Evolutionary conservation across 2,113 vertebrate genomes (phyloP).

Genomic region (Menura novaehollandiae): DNA sequence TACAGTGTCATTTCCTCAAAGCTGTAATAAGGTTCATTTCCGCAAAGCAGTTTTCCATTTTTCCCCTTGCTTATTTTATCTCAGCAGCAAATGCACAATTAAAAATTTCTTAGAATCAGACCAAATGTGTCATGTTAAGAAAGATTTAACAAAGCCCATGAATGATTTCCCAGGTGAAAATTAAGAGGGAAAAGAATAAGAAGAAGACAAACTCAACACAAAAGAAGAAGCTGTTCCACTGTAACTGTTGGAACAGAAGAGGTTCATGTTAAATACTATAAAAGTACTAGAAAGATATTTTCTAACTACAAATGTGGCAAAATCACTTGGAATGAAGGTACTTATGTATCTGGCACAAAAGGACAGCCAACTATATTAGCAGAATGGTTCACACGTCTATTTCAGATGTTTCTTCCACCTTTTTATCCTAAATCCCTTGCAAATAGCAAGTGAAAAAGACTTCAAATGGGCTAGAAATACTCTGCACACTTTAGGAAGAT

Average conservation of each 20-base stretch:
- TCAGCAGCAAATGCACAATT: neutral
- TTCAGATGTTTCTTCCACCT: neutral
- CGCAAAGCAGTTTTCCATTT: neutral
- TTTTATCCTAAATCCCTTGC: neutral
- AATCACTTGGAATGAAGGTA: neutral
- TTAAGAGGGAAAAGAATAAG: neutral
- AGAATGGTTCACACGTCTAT: neutral
- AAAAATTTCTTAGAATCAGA: neutral
- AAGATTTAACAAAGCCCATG: neutral
- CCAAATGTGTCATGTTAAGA: neutral
- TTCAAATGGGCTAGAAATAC: neutral
- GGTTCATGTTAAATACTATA: neutral
- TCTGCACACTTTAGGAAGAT: neutral
- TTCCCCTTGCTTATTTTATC: constrained; percentile 24
- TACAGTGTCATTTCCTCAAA: constrained; percentile 33
- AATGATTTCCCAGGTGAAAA: neutral
- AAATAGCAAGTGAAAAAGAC: neutral
- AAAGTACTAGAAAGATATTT: neutral
- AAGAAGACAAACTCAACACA: neutral
- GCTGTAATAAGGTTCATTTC: constrained; percentile 31
- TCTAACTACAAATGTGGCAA: neutral
- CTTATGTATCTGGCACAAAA: neutral
- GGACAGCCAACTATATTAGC: neutral
- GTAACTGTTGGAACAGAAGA: neutral
- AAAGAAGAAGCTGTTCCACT: neutral